Evolutionary conservation across 2,113 vertebrate species (phyloP), one percentile per base, ranked within the genome.

Genomic region (Salminus brasiliensis): DNA sequence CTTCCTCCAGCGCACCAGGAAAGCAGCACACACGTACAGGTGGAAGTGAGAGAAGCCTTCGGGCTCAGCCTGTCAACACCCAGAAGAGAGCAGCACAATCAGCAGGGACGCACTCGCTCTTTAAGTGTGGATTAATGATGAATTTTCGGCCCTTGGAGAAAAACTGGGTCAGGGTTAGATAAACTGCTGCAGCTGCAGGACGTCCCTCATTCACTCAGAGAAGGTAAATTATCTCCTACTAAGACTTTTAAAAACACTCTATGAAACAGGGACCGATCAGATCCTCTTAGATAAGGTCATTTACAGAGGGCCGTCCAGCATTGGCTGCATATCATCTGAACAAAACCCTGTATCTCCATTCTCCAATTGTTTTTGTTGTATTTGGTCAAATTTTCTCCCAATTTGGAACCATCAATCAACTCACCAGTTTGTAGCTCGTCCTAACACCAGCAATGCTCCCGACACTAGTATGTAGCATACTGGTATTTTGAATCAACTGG

Each of bases 21-120:
- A 99, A 82, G 97, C 97, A 5, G 97, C 97, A 27, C 97, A 98
- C 60, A 99, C 97, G 2, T 99, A 99, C 76, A 99, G 88, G 91
- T 99, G 97, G 91, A 99, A 99, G 77, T 95, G 97, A 67, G 97
- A 98, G 91, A 99, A 99, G 29, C 97, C 97, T 87, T 99, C 97
- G 13, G 97, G 97, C 91, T 99, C 97, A 57, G 97, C 95, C 97
- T 99, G 63, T 18, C 67, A 70, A 88, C 76, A 79, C 85, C 34
- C 74, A 88, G 68, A 85, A 80, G 74, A 45, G 29, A 53, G 39
- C 1, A 25, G 29, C 2, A 66, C 7, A 63, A 66, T 53, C 43
- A 11, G 53, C 41, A 32, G 71, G 45, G 71, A 30, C n/a, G n/a
- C 39, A 67, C 39, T 29, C 21, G 9, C 27, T 32, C 43, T 25